Percentiles rank a stretch among this genome's conserved stretches.
Evolutionary conservation across 2,888 invertebrate species (phyloP).

Genomic region (Chesias legatella): DNA sequence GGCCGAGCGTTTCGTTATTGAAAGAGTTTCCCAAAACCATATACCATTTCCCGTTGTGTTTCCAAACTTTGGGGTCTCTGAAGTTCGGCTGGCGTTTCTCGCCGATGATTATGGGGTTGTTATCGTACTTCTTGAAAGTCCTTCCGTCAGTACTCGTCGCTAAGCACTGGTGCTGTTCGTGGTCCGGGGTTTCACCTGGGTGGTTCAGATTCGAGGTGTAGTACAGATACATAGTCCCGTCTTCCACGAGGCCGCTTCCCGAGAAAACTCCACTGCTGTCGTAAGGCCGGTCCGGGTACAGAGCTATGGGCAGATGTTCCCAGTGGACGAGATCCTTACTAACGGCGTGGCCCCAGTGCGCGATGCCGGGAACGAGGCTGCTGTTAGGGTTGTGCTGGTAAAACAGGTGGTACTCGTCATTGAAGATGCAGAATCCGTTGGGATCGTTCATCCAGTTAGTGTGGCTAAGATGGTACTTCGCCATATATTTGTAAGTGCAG

Average conservation of each 20-base stretch:
- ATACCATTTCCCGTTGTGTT: slow-evolving; percentile 53
- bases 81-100: slow-evolving; percentile 56
- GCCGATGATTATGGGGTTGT: slow-evolving; percentile 56
- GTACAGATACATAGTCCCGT: slow-evolving; percentile 50
- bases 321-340: slow-evolving; percentile 69
- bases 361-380: slow-evolving; percentile 51
- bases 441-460: slow-evolving; percentile 80
- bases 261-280: slow-evolving; percentile 68
- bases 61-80: slow-evolving; percentile 75
- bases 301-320: slow-evolving; percentile 66
- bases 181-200: slow-evolving; percentile 42
- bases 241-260: slow-evolving; percentile 65
- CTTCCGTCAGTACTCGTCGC: slow-evolving; percentile 58
- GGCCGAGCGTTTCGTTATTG: slow-evolving; percentile 47
- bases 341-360: slow-evolving; percentile 76
- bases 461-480: slow-evolving; percentile 55
- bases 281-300: slow-evolving; percentile 61
- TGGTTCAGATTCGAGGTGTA: slow-evolving; percentile 64
- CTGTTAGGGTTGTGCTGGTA: slow-evolving; percentile 71
- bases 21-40: slow-evolving; percentile 69
- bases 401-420: slow-evolving; percentile 67
- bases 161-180: slow-evolving; percentile 53
- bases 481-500: slow-evolving; percentile 43
- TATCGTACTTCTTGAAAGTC: slow-evolving; percentile 46
- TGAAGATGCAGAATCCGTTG: slow-evolving; percentile 67